Base-by-base conservation (phyloP, 2,113 vertebrate species). In the Nesoenas mayeri region DNA sequence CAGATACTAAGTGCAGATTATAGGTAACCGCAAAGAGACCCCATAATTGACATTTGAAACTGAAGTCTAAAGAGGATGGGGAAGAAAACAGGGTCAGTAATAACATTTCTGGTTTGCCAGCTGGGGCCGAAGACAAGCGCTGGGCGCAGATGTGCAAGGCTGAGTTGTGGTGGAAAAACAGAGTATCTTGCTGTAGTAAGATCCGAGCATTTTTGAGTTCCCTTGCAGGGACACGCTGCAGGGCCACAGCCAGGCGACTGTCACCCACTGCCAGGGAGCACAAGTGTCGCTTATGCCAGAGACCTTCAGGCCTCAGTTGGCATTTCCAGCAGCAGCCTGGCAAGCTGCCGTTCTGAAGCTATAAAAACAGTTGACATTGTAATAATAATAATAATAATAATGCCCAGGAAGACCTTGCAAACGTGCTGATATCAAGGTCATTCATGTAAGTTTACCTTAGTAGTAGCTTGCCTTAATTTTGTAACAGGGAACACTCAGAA, bases 171-270 rank as follows among this genome's bases (percentile, higher is more conserved):
- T 54, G 28, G 40, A 58, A 62, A 83, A 70, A 13, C 4, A 50
- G 31, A 48, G 9, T 28, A 12, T 22, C 21, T 40, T 67, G 31
- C 36, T 58, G 31, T 20, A 6, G 3, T 7, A 28, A 32, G 24
- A 40, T n/a, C 24, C n/a, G 9, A 1, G 2, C 15, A 5, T 14
- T 56, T 47, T 10, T 47, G 24, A 61, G 26, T 54, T 85, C 65
- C 22, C 8, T 32, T n/a, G 31, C 1, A 1, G 42, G 13, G 34
- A 17, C 12, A 11, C 0, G 3, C 36, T 51, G 38, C 4, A 86
- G 19, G 25, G 40, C 13, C 16, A 24, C 21, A 32, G 65, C 7
- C 50, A 29, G 25, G 1, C 1, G 2, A 29, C 73, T 48, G 34
- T n/a, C 20, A 11, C 57, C 24, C 12, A 4, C 47, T 56, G 54